Percentiles rank a stretch among this genome's conserved stretches.
Conservation (phyloP, 2,888 invertebrate species). For the Dryococelus australis region DNA sequence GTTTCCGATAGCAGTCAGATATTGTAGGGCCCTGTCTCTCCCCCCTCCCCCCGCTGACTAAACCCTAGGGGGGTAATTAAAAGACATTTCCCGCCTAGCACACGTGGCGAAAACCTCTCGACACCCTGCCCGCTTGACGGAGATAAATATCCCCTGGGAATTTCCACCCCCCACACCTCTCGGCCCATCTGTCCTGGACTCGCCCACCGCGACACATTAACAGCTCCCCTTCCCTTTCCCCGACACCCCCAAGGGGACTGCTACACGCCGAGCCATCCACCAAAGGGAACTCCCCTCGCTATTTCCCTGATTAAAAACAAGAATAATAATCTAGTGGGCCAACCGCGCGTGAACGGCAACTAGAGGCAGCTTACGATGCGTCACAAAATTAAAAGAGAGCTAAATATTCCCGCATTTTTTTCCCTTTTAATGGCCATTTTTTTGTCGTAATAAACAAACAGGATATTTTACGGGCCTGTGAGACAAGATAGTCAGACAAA, state of each 20-base stretch:
- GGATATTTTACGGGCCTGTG: too few relatives aligned
- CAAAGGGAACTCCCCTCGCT: neutral
- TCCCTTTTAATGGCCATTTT: too few relatives aligned
- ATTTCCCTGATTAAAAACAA: neutral
- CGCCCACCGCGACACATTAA: neutral
- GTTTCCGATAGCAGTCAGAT: neutral
- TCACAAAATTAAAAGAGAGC: too few relatives aligned
- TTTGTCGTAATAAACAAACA: too few relatives aligned
- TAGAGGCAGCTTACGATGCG: too few relatives aligned
- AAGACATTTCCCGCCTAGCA: neutral
- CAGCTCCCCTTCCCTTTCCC: neutral
- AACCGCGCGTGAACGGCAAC: too few relatives aligned
- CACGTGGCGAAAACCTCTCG: neutral
- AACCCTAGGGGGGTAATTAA: neutral
- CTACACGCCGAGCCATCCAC: neutral
- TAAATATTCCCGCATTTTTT: too few relatives aligned
- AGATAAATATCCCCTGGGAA: slow-evolving; percentile 4
- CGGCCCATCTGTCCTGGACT: neutral
- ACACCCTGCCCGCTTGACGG: neutral
- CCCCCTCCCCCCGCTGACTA: too few relatives aligned
- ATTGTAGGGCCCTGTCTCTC: neutral
- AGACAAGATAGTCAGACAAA: too few relatives aligned
- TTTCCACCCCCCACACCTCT: neutral
- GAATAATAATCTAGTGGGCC: neutral
- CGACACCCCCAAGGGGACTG: too few relatives aligned